Evolutionary conservation across 2,797 vertebrate genomes (phyloP), one percentile per base, ranked within the genome.

Genomic region (Sebastiscus albofasciatus): DNA sequence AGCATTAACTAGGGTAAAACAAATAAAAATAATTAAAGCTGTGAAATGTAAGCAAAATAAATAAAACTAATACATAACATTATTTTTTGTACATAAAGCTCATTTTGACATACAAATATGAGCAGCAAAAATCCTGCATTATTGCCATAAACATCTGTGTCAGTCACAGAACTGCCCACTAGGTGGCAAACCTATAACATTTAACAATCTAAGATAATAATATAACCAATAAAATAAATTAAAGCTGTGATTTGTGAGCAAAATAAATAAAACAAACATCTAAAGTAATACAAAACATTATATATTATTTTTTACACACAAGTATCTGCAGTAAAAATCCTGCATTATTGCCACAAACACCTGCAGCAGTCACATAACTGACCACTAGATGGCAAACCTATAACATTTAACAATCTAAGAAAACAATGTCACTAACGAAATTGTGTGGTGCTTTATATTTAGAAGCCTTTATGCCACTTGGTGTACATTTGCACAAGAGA

Each of bases 331-430:
- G 8, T 5, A 27, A 16, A 22, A 39, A 31, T 13, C 1, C 49
- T 70, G 5, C 66, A 27, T 27, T 29, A 39, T 11, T 68, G 56
- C 6, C 10, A 31, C 13, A 59, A 56, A 2, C 22, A 55, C 1
- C 5, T 26, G 42, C 22, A 0, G 16, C 59, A 75, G 26, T 68
- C 1, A 7, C 26, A 75, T 0, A 14, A 34, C 8, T 27, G 62
- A 20, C 87, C 93, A 87, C 71, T 76, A 91, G 92, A 13, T 86
- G 90, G 84, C 74, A 72, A 20, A 66, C 8, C 6, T 31, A 5
- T 2, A 2, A 27, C 39, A 70, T 59, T 49, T 11, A 81, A 56
- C 7, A 14, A 39, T 3, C 34, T 18, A 6, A 55, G 33, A 14
- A 55, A 46, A 54, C 3, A 33, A 66, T 26, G 24, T 46, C 16